phyloP scores from a whole-genome alignment of 2,888 invertebrate species.

The Melanostoma scalare region DNA sequence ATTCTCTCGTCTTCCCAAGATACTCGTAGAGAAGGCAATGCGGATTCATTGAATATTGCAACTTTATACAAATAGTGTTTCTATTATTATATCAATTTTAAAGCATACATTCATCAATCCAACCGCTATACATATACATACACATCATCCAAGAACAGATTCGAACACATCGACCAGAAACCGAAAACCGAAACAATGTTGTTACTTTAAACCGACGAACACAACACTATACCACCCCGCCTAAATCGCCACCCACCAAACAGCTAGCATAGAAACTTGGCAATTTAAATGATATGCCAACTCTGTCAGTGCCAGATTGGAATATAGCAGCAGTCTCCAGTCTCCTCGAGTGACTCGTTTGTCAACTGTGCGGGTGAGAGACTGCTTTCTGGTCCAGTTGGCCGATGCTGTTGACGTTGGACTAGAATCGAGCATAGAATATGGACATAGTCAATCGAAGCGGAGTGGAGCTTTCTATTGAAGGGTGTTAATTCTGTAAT shows the following conservation, averaged over 20 bases:
- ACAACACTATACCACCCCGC: constrained; percentile 56
- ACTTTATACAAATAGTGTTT: constrained; percentile 57
- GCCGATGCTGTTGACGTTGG: constrained; percentile 64
- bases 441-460: background rate
- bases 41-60: constrained; percentile 33
- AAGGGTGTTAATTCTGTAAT: constrained; percentile 70
- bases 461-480: constrained; percentile 45
- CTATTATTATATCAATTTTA: constrained; percentile 53
- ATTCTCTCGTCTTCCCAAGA: constrained; percentile 12
- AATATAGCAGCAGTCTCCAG: constrained; percentile 43
- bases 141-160: constrained; percentile 14
- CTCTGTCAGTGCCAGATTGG: constrained; percentile 68
- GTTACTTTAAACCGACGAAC: constrained; percentile 65
- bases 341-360: constrained; percentile 70
- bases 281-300: constrained; percentile 72
- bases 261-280: constrained; percentile 39
- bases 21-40: background rate
- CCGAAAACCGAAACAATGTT: constrained; percentile 58
- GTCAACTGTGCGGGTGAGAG: constrained; percentile 66
- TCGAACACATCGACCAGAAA: constrained; percentile 43
- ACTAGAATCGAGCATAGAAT: background rate
- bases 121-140: background rate
- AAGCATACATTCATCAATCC: constrained; percentile 25
- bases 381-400: constrained; percentile 65
- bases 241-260: constrained; percentile 60